Percentiles rank a stretch among this genome's conserved stretches.
Conservation (phyloP, 2,797 vertebrate genomes). For the Falco berigora region DNA sequence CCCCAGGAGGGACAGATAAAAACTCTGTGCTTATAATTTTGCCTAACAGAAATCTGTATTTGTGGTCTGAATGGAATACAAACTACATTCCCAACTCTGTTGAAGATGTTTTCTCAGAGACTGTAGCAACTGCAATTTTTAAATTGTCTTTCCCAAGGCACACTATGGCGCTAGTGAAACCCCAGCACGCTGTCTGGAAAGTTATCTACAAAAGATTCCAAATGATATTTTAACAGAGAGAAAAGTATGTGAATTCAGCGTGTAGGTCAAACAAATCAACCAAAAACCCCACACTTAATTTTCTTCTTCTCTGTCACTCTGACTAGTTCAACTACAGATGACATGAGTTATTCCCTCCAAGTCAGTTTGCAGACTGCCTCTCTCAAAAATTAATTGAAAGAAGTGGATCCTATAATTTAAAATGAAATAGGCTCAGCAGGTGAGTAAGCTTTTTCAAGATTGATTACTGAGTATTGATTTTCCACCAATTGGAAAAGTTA, state of each 20-base stretch:
- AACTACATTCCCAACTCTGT: not conserved
- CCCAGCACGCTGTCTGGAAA: not conserved
- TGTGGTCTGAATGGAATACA: not conserved
- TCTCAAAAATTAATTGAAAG: constrained; percentile 49
- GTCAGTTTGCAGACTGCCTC: constrained; percentile 5
- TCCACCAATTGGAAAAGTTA: not conserved
- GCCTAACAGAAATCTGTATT: not conserved
- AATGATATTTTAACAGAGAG: constrained; percentile 40
- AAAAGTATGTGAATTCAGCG: constrained; percentile 23
- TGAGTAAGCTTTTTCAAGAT: constrained; percentile 28
- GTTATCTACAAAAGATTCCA: constrained; percentile 23
- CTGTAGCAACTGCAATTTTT: not conserved
- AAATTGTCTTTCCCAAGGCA: constrained; percentile 33
- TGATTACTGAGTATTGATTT: constrained; percentile 58
- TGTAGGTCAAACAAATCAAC: constrained; percentile 48
- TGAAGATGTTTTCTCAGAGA: not conserved
- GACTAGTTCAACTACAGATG: not conserved
- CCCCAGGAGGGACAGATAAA: not conserved
- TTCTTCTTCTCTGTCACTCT: not conserved
- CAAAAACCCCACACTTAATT: constrained; percentile 17
- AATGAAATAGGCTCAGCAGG: constrained; percentile 50
- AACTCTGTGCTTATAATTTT: not conserved
- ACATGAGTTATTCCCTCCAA: not conserved
- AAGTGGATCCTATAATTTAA: constrained; percentile 26
- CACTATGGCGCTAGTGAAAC: constrained; percentile 27